A percentile compares a stretch with the other conserved stretches of the same genome.
These are phyloP conservation scores for Rhegmatorhina hoffmannsi DNA, from an alignment of 2,113 vertebrate genomes.

Conservation along the genomic window DNA sequence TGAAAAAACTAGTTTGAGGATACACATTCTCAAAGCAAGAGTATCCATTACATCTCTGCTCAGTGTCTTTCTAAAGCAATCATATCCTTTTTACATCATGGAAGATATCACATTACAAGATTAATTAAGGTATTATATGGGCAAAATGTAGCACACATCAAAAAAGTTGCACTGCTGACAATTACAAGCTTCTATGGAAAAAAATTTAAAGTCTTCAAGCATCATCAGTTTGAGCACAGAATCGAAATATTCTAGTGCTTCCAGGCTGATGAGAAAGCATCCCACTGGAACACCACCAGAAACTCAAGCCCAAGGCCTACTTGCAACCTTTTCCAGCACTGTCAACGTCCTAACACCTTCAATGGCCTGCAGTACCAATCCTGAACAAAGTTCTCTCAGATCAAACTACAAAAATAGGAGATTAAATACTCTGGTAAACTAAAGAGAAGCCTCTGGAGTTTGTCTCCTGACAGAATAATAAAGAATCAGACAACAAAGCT, in stretches of 20 bases:
- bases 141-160: not conserved
- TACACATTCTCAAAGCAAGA: not conserved
- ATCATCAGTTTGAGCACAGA: not conserved
- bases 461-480: not conserved
- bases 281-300: not conserved
- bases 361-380: not conserved
- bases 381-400: not conserved
- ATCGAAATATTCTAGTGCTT: not conserved
- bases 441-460: not conserved
- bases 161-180: not conserved
- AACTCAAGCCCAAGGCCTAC: not conserved
- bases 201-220: not conserved
- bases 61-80: not conserved
- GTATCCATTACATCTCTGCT: not conserved
- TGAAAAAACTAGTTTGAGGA: not conserved
- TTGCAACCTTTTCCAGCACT: not conserved
- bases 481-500: slow-evolving; percentile 5
- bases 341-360: not conserved
- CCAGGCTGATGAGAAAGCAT: not conserved
- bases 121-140: not conserved
- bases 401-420: not conserved
- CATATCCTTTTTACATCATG: not conserved
- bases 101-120: not conserved
- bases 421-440: not conserved
- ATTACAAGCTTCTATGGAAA: not conserved